A percentile compares a stretch with the other conserved stretches of the same genome.
phyloP scores from a whole-genome alignment of 2,113 vertebrate species.

The Charina bottae region DNA sequence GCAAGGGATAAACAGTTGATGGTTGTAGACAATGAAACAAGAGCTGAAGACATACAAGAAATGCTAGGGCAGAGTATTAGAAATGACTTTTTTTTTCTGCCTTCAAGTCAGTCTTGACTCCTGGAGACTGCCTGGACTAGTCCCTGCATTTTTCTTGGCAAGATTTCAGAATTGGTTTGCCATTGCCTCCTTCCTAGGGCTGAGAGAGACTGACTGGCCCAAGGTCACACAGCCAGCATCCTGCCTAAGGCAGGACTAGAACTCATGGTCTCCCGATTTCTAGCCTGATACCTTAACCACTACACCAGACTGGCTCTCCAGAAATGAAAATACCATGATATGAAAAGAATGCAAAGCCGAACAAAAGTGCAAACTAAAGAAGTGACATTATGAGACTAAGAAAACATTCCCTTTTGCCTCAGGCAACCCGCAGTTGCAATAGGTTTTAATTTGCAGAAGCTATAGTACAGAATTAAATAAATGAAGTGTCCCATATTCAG shows the following conservation, averaged over 20 bases:
- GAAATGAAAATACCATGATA: not conserved
- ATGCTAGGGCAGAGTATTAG: not conserved
- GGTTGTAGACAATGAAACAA: not conserved
- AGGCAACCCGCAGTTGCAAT: not conserved
- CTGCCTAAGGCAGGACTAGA: not conserved
- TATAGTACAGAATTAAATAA: not conserved
- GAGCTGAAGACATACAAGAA: not conserved
- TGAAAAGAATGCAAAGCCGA: not conserved
- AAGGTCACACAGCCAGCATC: not conserved
- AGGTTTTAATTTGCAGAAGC: not conserved
- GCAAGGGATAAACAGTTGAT: not conserved
- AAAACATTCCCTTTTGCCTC: not conserved
- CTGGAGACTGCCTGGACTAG: not conserved
- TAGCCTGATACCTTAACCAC: not conserved
- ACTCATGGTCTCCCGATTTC: not conserved
- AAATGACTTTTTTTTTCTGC: not conserved
- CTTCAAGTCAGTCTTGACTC: not conserved
- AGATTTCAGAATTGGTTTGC: not conserved
- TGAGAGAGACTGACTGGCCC: not conserved
- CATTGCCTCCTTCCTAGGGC: not conserved
- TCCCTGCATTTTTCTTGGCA: not conserved
- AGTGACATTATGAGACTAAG: not conserved
- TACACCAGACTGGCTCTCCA: not conserved
- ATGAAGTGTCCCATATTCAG: not conserved
- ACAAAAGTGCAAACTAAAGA: not conserved